Percentiles rank a stretch among this genome's conserved stretches.
These are phyloP conservation scores for Glareola pratincola DNA, from an alignment of 2,113 vertebrate species.

Conservation along the genomic window DNA sequence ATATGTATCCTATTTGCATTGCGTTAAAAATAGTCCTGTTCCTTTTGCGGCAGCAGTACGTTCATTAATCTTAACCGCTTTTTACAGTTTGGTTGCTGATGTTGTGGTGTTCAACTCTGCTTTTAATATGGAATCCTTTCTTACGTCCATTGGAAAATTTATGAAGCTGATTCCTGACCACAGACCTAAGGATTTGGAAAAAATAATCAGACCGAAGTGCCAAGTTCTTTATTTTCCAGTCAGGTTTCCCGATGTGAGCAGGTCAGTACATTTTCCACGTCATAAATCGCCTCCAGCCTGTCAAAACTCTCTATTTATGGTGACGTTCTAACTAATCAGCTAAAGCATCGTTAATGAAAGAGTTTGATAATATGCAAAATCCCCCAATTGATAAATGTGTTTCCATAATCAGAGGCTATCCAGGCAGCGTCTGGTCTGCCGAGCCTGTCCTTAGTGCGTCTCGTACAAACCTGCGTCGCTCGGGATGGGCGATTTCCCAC, in stretches of 20 bases:
- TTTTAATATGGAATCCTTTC: constrained; percentile 96
- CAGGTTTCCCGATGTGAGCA: constrained; percentile 85
- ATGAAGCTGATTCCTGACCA: constrained; percentile 94
- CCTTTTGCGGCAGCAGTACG: neutral
- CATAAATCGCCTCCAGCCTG: constrained; percentile 46
- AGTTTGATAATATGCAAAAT: constrained; percentile 23
- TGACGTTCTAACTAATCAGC: constrained; percentile 39
- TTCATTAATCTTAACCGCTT: constrained; percentile 8
- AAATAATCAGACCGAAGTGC: constrained; percentile 88
- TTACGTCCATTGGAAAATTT: constrained; percentile 85
- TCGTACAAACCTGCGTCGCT: neutral
- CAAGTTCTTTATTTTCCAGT: constrained; percentile 89
- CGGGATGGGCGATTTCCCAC: neutral
- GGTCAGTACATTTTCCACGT: constrained; percentile 78
- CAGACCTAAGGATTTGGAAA: constrained; percentile 85
- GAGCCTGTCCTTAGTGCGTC: neutral
- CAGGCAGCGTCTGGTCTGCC: neutral
- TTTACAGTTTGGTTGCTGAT: constrained; percentile 89
- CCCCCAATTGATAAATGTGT: constrained; percentile 44
- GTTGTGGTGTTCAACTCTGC: constrained; percentile 87
- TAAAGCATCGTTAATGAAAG: constrained; percentile 41
- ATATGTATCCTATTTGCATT: neutral
- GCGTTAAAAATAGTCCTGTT: neutral
- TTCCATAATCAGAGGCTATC: constrained; percentile 24
- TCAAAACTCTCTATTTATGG: constrained; percentile 44